These are phyloP conservation scores for Squalus acanthias DNA, from an alignment of 2,797 vertebrate species.

Conservation along the genomic window DNA sequence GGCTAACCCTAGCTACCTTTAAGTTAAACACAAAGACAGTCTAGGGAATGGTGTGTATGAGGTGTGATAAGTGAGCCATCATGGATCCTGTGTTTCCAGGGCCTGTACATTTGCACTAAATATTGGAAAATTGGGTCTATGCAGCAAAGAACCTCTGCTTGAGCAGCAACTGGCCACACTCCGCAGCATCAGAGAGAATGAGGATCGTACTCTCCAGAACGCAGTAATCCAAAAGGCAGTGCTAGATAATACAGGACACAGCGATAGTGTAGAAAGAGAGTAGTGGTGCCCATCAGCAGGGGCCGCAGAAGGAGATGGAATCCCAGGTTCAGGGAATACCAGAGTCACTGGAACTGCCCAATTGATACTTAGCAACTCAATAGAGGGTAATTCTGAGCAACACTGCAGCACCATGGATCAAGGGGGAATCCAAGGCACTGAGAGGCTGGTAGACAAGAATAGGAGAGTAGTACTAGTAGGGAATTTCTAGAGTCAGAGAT, in stretches of 20 bases:
- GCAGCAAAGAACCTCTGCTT: not conserved
- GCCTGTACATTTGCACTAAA: not conserved
- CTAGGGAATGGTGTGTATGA: not conserved
- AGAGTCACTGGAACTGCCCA: not conserved
- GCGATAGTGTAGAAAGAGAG: not conserved
- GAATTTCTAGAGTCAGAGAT: not conserved
- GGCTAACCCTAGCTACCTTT: not conserved
- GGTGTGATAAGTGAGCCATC: not conserved
- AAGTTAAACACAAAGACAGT: not conserved
- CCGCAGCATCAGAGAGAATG: not conserved
- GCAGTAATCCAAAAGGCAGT: not conserved
- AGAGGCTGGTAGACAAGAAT: not conserved
- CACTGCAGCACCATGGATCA: not conserved
- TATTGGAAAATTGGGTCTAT: not conserved
- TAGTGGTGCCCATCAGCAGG: not conserved
- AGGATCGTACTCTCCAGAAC: not conserved
- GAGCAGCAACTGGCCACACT: not conserved
- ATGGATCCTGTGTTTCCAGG: not conserved
- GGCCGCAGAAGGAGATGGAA: too few species aligned
- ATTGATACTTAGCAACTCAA: not conserved
- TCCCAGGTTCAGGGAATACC: too few species aligned
- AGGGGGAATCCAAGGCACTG: not conserved
- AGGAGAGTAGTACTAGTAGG: not conserved
- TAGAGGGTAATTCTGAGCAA: not conserved
- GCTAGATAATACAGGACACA: not conserved